phyloP scores from a whole-genome alignment of 2,113 vertebrate species.

The Drymodes brunneopygia region DNA sequence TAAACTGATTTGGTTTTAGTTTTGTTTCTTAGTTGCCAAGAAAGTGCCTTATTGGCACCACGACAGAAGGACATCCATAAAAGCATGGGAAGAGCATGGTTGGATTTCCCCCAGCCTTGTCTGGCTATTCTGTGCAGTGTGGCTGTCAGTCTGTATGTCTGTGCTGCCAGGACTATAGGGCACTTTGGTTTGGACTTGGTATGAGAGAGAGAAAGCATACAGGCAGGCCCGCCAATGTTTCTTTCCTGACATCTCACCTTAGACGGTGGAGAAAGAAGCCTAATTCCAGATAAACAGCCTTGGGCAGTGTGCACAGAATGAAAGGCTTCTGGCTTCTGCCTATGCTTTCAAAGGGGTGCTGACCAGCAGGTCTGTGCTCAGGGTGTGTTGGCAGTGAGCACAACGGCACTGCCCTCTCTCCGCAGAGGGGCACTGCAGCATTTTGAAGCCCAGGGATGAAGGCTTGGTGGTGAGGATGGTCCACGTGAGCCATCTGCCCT shows the following conservation, averaged over 20 bases:
- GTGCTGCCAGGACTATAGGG: neutral
- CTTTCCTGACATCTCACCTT: neutral
- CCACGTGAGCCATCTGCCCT: neutral
- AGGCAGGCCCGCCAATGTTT: neutral
- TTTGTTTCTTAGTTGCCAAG: neutral
- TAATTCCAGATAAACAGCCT: neutral
- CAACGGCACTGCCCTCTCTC: accelerated
- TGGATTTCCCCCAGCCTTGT: neutral
- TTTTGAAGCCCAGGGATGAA: neutral
- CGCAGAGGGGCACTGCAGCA: conserved; percentile 7
- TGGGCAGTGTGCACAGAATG: accelerated
- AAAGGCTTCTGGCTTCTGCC: neutral
- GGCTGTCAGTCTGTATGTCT: neutral
- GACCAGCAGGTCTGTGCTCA: neutral
- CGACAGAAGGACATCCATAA: neutral
- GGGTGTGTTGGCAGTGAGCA: neutral
- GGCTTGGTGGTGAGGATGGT: neutral
- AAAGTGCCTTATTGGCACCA: neutral
- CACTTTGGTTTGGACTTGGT: neutral
- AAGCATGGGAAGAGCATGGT: neutral
- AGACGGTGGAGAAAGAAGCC: neutral
- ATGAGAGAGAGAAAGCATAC: neutral
- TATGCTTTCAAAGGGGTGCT: neutral
- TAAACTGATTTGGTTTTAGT: neutral
- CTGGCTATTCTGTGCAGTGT: neutral